Percentiles rank a stretch among this genome's conserved stretches.
phyloP scores from a whole-genome alignment of 2,113 vertebrate genomes.

The Orthonyx spaldingii region DNA sequence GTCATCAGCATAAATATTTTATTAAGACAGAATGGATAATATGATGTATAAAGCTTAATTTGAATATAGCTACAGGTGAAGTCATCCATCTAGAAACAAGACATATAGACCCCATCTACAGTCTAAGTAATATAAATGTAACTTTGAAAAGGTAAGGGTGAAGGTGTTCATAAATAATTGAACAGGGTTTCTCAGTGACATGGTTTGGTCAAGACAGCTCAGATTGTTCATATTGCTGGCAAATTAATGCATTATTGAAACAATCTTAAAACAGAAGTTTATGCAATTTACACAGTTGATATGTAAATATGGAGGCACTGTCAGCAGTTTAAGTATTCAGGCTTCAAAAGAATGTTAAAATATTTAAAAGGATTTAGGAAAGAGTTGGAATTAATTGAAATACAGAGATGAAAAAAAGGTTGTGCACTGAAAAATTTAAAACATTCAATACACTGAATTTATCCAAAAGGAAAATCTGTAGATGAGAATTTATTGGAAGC shows the following conservation, averaged over 20 bases:
- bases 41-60: not conserved
- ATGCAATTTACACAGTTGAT: not conserved
- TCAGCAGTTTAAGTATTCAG: not conserved
- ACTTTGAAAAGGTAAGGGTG: not conserved
- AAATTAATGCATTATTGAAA: not conserved
- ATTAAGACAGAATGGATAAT: not conserved
- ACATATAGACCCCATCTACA: not conserved
- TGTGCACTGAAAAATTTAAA: not conserved
- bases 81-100: not conserved
- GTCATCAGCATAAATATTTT: not conserved
- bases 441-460: not conserved
- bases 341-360: not conserved
- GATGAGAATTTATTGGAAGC: not conserved
- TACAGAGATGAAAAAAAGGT: accelerated
- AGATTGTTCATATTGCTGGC: not conserved
- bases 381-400: not conserved
- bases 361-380: not conserved
- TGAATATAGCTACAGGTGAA: not conserved
- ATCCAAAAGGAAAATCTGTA: not conserved
- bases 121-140: not conserved
- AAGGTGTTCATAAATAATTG: not conserved
- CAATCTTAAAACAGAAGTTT: not conserved
- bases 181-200: not conserved
- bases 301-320: not conserved
- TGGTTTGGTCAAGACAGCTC: not conserved